These are phyloP conservation scores for Paragorgia papillata DNA, from an alignment of 92 coral and sea anemone species.

Conservation along the genomic window DNA sequence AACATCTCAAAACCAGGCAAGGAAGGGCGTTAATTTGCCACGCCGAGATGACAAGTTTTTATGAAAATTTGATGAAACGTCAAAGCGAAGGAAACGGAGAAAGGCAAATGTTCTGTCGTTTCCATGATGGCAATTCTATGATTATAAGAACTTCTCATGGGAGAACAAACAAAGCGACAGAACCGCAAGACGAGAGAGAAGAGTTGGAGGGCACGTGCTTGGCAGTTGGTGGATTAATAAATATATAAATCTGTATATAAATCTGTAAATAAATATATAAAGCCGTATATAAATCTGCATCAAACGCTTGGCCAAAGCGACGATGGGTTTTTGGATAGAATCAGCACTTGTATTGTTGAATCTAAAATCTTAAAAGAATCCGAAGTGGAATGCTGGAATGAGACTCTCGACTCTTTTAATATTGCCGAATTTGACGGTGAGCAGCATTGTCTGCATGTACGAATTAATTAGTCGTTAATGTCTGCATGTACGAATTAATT, in stretches of 20 bases:
- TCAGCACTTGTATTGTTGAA: slow-evolving; percentile 22
- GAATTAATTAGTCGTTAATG: too few relatives aligned
- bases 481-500: too few relatives aligned
- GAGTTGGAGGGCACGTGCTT: slow-evolving; percentile 9
- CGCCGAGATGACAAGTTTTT: slow-evolving; percentile 45
- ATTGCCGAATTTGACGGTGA: not conserved
- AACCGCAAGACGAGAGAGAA: slow-evolving; percentile 20
- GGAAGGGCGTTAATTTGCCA: slow-evolving; percentile 30
- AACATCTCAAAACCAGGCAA: not conserved
- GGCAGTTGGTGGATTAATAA: slow-evolving; percentile 17
- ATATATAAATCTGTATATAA: too few relatives aligned
- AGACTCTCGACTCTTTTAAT: not conserved
- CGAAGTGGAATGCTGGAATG: slow-evolving; percentile 12
- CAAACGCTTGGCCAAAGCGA: slow-evolving; percentile 22
- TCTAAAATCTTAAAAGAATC: slow-evolving; percentile 8
- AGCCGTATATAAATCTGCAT: slow-evolving; percentile 24
- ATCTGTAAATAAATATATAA: not conserved
- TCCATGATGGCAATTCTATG: slow-evolving; percentile 17
- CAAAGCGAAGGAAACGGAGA: slow-evolving; percentile 39
- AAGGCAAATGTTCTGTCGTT: slow-evolving; percentile 45
- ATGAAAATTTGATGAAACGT: slow-evolving; percentile 6
- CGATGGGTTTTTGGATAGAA: slow-evolving; percentile 31
- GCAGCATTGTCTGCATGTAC: not conserved
- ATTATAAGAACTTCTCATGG: slow-evolving; percentile 25
- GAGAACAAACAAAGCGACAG: not conserved